phyloP scores from a whole-genome alignment of 1,140 invertebrate species.

The Homarus americanus region DNA sequence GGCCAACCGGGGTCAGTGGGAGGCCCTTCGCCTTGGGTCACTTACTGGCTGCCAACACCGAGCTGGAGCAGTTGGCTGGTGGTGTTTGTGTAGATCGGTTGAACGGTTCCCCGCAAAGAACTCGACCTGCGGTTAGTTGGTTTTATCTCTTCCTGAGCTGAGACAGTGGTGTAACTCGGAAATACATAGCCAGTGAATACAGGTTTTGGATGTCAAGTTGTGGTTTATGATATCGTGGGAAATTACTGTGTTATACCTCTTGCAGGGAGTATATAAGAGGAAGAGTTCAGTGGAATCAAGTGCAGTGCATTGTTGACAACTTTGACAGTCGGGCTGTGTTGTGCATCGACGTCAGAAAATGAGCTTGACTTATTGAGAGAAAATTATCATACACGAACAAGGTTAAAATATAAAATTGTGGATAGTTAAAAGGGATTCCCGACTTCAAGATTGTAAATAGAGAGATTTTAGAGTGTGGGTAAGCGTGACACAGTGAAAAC shows the following conservation, averaged over 20 bases:
- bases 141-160: not conserved
- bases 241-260: not conserved
- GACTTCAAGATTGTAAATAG: not conserved
- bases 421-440: not conserved
- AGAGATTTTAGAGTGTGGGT: slow-evolving; percentile 22
- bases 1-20: slow-evolving; percentile 42
- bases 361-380: not conserved
- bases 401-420: not conserved
- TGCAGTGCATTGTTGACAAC: slow-evolving; percentile 25
- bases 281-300: slow-evolving; percentile 7
- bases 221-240: slow-evolving; percentile 21
- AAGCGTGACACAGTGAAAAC: slow-evolving; percentile 39
- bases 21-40: slow-evolving; percentile 48
- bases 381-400: not conserved
- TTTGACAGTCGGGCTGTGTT: not conserved
- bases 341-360: not conserved
- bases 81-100: slow-evolving; percentile 8
- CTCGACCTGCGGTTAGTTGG: not conserved
- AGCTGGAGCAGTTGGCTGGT: slow-evolving; percentile 2
- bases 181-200: slow-evolving; percentile 25
- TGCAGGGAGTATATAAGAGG: not conserved
- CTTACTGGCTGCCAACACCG: slow-evolving; percentile 47
- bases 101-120: not conserved
- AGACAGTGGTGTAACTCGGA: slow-evolving; percentile 23
- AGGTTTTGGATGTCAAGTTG: slow-evolving; percentile 21